Evolutionary conservation across 2,113 vertebrate genomes (phyloP).

Genomic region (Phrynosoma blainvillii): DNA sequence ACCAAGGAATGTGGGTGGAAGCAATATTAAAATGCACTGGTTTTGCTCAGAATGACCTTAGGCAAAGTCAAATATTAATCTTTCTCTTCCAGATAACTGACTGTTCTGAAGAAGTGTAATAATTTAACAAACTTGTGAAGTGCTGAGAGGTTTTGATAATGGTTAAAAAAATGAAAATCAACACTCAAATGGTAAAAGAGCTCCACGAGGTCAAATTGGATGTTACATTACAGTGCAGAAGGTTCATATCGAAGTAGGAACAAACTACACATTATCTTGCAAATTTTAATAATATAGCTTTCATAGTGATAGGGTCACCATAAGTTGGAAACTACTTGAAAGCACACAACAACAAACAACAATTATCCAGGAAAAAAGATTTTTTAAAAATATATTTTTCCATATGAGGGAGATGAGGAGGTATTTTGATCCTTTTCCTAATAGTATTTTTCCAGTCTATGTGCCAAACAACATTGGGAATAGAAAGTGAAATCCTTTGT

Average conservation of each 20-base stretch:
- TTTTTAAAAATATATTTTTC: too few species aligned
- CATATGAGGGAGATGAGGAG: too few species aligned
- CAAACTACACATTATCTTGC: neutral
- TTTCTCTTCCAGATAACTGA: neutral
- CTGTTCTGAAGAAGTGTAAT: neutral
- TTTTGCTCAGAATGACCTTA: neutral
- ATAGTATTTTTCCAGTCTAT: too few species aligned
- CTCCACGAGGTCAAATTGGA: neutral
- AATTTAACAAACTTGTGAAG: conserved; percentile 13
- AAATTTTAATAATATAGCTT: neutral
- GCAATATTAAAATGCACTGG: neutral
- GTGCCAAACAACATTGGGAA: too few species aligned
- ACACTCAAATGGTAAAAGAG: neutral
- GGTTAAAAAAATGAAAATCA: neutral
- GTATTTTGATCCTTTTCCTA: too few species aligned
- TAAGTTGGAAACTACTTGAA: too few species aligned
- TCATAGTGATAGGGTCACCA: too few species aligned
- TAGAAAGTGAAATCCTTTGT: too few species aligned
- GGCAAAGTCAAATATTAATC: neutral
- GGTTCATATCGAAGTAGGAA: neutral
- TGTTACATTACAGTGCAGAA: neutral
- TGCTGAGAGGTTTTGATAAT: neutral
- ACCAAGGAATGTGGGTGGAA: neutral
- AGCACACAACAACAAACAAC: too few species aligned
- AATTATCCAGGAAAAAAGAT: too few species aligned